These are phyloP conservation scores for Actinia equina DNA, from an alignment of 64 coral and sea anemone species.

Conservation along the genomic window DNA sequence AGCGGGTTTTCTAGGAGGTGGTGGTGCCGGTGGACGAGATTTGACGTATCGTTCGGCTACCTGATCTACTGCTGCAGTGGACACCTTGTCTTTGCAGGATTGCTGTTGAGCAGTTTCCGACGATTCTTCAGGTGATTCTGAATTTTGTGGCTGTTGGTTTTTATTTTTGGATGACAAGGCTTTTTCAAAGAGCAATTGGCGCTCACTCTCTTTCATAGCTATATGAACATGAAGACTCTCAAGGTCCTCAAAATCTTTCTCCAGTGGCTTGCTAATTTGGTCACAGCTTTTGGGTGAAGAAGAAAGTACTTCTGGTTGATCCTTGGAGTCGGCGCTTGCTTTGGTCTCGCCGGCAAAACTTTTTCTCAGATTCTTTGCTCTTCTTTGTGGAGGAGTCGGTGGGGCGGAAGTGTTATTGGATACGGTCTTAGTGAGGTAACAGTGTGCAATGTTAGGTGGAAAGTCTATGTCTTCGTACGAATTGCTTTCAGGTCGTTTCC, in stretches of 20 bases:
- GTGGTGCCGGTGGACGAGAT: constrained; percentile 1
- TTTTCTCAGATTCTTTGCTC: constrained; percentile 4
- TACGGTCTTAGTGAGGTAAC: background rate
- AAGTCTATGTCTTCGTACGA: background rate
- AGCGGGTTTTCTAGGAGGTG: background rate
- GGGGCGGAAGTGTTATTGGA: background rate
- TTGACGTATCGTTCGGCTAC: background rate
- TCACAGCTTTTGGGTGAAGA: background rate
- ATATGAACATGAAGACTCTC: background rate
- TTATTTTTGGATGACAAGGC: background rate
- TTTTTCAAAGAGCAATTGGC: background rate
- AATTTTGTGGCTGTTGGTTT: background rate
- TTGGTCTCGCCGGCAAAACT: background rate
- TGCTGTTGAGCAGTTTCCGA: background rate
- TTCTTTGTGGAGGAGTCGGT: constrained; percentile 10
- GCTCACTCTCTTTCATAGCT: background rate
- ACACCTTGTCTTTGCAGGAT: background rate
- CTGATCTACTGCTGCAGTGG: background rate
- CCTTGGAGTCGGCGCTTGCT: background rate
- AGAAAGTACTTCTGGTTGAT: background rate
- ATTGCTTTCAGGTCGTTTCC: background rate
- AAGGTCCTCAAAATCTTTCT: background rate
- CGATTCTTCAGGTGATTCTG: background rate
- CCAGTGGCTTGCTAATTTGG: background rate
- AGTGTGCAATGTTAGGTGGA: background rate